Conservation (phyloP, 1,140 invertebrate species). For the Brachionus rubens region DNA sequence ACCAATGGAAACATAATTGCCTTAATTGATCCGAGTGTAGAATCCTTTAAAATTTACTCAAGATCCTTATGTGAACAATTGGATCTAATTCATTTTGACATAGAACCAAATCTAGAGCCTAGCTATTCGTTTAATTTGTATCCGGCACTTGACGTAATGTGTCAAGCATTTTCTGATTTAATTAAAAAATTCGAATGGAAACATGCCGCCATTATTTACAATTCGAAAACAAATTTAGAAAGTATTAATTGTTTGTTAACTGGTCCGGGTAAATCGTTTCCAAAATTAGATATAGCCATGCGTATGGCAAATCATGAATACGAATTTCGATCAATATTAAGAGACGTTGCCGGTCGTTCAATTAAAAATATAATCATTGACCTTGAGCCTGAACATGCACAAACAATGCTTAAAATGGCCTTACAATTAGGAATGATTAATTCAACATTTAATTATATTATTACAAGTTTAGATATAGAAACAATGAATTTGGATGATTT, state of each 20-base stretch:
- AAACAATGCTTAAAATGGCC: conserved; percentile 56
- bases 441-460: conserved; percentile 56
- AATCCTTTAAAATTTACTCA: not conserved
- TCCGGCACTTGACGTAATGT: conserved; percentile 36
- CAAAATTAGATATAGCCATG: conserved; percentile 27
- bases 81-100: conserved; percentile 37
- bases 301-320: conserved; percentile 30
- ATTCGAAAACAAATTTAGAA: conserved; percentile 34
- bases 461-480: conserved; percentile 58
- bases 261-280: not conserved
- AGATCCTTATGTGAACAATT: conserved; percentile 31
- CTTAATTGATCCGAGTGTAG: conserved; percentile 4
- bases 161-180: conserved; percentile 29
- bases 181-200: conserved; percentile 45
- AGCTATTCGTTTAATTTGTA: conserved; percentile 36
- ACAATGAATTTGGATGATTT: conserved; percentile 57
- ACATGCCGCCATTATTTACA: conserved; percentile 32
- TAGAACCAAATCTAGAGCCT: conserved; percentile 20
- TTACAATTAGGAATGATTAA: conserved; percentile 60
- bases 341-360: conserved; percentile 1
- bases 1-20: conserved; percentile 27
- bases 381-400: conserved; percentile 51
- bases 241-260: conserved; percentile 34
- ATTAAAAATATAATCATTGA: conserved; percentile 53
- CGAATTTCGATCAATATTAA: conserved; percentile 18